Conservation (phyloP, 2,797 vertebrate genomes). For the Chelmon rostratus region DNA sequence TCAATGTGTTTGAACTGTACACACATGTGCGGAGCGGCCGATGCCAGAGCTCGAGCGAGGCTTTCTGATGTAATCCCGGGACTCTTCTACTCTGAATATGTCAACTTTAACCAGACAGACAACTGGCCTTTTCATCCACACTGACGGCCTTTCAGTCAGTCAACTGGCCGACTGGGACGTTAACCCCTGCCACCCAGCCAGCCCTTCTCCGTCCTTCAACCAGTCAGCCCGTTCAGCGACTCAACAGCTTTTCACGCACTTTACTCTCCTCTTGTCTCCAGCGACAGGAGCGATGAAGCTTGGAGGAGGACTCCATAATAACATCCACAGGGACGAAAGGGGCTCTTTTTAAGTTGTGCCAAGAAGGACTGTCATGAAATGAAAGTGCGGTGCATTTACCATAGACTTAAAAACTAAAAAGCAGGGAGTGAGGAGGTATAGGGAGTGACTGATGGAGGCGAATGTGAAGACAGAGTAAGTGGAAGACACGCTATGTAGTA, state of each 20-base stretch:
- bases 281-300: constrained; percentile 81
- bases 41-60: constrained; percentile 45
- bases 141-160: constrained; percentile 31
- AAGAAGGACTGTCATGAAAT: constrained; percentile 86
- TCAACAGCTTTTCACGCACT: constrained; percentile 29
- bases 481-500: constrained; percentile 22
- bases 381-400: constrained; percentile 75
- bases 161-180: constrained; percentile 12
- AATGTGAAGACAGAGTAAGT: constrained; percentile 21
- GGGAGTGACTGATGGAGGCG: constrained; percentile 26
- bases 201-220: constrained; percentile 16
- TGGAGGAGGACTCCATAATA: constrained; percentile 66
- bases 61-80: constrained; percentile 42
- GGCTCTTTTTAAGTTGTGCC: constrained; percentile 85
- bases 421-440: not conserved
- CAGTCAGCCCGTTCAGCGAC: constrained; percentile 29
- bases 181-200: constrained; percentile 35
- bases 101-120: constrained; percentile 33
- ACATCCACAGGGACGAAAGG: constrained; percentile 55
- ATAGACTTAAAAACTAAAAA: constrained; percentile 59
- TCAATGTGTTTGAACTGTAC: constrained; percentile 54
- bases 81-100: constrained; percentile 37
- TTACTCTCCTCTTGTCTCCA: constrained; percentile 51
- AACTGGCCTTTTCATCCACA: constrained; percentile 19
- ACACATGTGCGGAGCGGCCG: constrained; percentile 55